Percentiles rank a stretch among this genome's conserved stretches.
Evolutionary conservation across 1,140 invertebrate genomes (phyloP).

Genomic region (Anadara kagoshimensis): DNA sequence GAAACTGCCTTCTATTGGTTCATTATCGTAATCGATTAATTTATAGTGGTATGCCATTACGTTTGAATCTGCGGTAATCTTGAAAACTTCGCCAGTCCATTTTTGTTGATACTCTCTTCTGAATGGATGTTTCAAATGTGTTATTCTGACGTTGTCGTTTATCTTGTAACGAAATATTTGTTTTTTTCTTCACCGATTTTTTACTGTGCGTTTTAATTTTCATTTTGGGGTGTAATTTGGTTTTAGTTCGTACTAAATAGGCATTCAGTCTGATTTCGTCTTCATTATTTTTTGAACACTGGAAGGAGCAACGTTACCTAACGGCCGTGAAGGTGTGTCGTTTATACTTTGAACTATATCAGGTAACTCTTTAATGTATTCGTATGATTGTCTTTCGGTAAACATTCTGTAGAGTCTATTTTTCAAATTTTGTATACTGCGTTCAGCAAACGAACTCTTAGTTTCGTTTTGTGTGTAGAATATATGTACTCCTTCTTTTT

Average conservation of each 20-base stretch:
- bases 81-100: conserved; percentile 39
- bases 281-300: conserved; percentile 8
- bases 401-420: conserved; percentile 2
- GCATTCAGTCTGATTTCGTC: conserved; percentile 2
- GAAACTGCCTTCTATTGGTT: conserved; percentile 33
- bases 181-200: conserved; percentile 6
- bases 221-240: too few species aligned
- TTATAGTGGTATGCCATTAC: conserved; percentile 15
- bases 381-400: conserved; percentile 5
- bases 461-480: conserved; percentile 35
- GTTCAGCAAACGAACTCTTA: conserved; percentile 6
- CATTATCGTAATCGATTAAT: conserved; percentile 23
- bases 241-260: conserved; percentile 5
- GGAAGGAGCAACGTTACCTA: conserved; percentile 2
- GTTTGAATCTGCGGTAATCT: conserved; percentile 23
- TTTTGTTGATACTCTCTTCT: conserved; percentile 40
- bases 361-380: conserved; percentile 11
- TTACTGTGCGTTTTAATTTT: background rate
- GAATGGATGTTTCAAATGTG: conserved; percentile 15
- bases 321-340: background rate
- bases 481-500: conserved; percentile 11
- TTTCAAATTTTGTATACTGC: background rate
- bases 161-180: conserved; percentile 9
- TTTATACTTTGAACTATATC: conserved; percentile 5
- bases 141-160: conserved; percentile 16